Evolutionary conservation across 2,888 invertebrate species (phyloP).

Genomic region (Callosobruchus maculatus): DNA sequence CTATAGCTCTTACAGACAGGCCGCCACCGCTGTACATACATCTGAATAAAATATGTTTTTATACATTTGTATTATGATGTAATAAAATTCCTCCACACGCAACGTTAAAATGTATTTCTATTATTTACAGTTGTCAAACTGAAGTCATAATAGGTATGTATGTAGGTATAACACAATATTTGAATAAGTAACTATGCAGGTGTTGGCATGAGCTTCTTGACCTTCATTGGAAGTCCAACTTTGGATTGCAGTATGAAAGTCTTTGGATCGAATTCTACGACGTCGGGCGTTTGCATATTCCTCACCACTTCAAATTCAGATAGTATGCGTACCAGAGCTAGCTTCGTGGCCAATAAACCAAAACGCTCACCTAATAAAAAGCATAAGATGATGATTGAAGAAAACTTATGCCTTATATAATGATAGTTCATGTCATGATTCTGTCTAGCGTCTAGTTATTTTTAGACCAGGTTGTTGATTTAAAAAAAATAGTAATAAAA

Average conservation of each 20-base stretch:
- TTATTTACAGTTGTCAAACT: no score
- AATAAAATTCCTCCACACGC: not conserved
- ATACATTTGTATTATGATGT: no score
- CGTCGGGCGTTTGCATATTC: constrained; percentile 24
- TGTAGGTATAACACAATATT: not conserved
- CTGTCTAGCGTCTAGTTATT: no score
- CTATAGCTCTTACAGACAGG: no score
- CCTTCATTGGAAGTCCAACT: constrained; percentile 26
- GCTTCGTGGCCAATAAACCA: constrained; percentile 23
- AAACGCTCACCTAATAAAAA: constrained; percentile 28
- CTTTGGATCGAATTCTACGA: constrained; percentile 25
- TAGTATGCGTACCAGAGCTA: constrained; percentile 23
- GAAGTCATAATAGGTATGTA: no score
- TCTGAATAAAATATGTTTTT: no score
- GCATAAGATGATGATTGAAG: no score
- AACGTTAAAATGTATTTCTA: not conserved
- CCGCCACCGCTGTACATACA: no score
- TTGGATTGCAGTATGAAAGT: constrained; percentile 23
- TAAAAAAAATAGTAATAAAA: no score
- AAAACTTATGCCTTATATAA: no score
- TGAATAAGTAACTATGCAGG: not conserved
- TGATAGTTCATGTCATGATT: no score
- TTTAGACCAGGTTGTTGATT: no score
- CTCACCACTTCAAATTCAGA: constrained; percentile 24
- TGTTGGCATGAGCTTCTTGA: constrained; percentile 7